A percentile compares a stretch with the other conserved stretches of the same genome.
These are phyloP conservation scores for Equus quagga DNA, from an alignment of 2,113 vertebrate genomes.

Conservation along the genomic window DNA sequence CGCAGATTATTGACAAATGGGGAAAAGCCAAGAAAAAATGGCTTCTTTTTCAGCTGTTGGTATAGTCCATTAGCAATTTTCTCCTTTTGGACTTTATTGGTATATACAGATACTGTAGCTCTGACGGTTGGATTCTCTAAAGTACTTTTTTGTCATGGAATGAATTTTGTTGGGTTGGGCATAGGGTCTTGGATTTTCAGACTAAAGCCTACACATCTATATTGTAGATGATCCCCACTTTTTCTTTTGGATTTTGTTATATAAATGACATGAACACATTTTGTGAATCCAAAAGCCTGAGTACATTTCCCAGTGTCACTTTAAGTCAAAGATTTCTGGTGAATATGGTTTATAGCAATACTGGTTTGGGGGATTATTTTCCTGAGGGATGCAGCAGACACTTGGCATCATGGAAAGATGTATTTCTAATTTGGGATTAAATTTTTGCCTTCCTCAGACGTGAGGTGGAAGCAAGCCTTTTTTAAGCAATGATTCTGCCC, in stretches of 20 bases:
- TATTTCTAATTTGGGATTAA: not conserved
- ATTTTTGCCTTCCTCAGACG: not conserved
- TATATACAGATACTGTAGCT: not conserved
- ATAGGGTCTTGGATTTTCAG: conserved; percentile 46
- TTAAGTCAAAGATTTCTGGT: not conserved
- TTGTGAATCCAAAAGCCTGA: conserved; percentile 64
- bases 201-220: not conserved
- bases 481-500: not conserved
- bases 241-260: conserved; percentile 59
- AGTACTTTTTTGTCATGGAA: conserved; percentile 17
- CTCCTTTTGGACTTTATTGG: not conserved
- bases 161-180: not conserved
- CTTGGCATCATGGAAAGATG: not conserved
- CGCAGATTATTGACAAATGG: not conserved
- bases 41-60: not conserved
- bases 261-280: conserved; percentile 64
- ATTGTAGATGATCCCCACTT: not conserved
- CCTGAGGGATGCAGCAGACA: not conserved
- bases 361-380: not conserved
- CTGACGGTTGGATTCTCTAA: not conserved
- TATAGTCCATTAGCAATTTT: not conserved
- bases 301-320: conserved; percentile 45
- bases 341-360: conserved; percentile 59
- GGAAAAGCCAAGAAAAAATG: not conserved
- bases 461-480: not conserved